A percentile compares a stretch with the other conserved stretches of the same genome.
phyloP scores from a whole-genome alignment of 2,888 invertebrate species.

The Tuberolachnus salignus region DNA sequence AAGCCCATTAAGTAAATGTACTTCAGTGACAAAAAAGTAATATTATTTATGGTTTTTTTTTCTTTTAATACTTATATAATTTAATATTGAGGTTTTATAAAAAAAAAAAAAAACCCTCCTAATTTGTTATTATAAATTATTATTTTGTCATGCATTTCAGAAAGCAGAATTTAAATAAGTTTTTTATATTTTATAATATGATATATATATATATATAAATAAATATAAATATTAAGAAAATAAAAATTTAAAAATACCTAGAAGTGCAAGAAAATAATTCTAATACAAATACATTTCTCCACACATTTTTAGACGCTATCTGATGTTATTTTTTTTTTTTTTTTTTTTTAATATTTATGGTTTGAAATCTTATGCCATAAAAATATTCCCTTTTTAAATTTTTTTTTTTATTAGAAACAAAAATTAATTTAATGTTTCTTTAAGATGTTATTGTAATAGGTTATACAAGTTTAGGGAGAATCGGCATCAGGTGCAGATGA shows the following conservation, averaged over 20 bases:
- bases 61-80: conserved; percentile 39
- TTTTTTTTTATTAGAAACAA: conserved; percentile 43
- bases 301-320: conserved; percentile 40
- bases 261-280: conserved; percentile 41
- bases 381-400: neutral
- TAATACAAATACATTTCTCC: conserved; percentile 48
- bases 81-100: conserved; percentile 31
- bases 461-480: conserved; percentile 36
- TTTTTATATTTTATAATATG: conserved; percentile 28
- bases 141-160: conserved; percentile 37
- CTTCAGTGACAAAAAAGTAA: neutral
- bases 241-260: conserved; percentile 38
- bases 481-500: conserved; percentile 51
- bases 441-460: conserved; percentile 34
- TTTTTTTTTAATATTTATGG: conserved; percentile 42
- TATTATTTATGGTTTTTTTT: conserved; percentile 30
- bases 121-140: conserved; percentile 17
- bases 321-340: conserved; percentile 34
- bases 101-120: conserved; percentile 15
- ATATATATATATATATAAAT: neutral
- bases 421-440: conserved; percentile 23
- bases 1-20: conserved; percentile 18
- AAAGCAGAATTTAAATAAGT: conserved; percentile 22
- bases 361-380: conserved; percentile 38
- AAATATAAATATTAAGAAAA: conserved; percentile 37